Evolutionary conservation across 2,113 vertebrate species (phyloP).

Genomic region (Semicossyphus pulcher): DNA sequence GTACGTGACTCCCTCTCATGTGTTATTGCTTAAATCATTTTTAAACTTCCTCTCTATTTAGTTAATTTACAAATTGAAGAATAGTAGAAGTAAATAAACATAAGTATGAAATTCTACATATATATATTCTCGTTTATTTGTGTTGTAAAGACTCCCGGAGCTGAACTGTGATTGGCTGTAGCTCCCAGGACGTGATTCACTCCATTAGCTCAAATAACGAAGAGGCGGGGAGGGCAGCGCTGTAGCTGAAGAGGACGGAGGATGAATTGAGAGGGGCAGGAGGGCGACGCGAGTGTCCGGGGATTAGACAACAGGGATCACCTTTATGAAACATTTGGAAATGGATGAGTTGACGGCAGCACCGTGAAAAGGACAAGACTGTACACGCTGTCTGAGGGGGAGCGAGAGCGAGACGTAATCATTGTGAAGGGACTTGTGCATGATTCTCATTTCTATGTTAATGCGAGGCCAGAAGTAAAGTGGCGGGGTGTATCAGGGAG

Average conservation of each 20-base stretch:
- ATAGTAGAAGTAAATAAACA: not conserved
- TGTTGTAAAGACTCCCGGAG: not conserved
- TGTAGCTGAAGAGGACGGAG: conserved; percentile 39
- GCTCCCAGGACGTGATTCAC: conserved; percentile 25
- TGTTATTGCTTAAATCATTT: too few species aligned
- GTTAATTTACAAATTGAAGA: too few species aligned
- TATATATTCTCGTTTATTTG: not conserved
- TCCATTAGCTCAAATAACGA: conserved; percentile 24
- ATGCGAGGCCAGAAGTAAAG: conserved; percentile 68
- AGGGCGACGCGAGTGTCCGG: conserved; percentile 6
- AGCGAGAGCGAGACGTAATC: conserved; percentile 41
- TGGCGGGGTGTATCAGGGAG: conserved; percentile 33
- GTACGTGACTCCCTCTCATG: too few species aligned
- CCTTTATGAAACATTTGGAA: conserved; percentile 53
- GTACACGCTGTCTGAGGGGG: not conserved
- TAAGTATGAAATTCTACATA: too few species aligned
- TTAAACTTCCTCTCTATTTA: too few species aligned
- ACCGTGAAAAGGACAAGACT: conserved; percentile 22
- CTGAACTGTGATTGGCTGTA: conserved; percentile 7
- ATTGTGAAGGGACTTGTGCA: conserved; percentile 73
- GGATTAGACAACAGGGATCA: conserved; percentile 37
- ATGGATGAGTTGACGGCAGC: conserved; percentile 15
- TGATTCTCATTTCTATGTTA: conserved; percentile 85
- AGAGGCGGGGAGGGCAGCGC: not conserved
- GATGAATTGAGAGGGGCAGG: conserved; percentile 25